phyloP scores from a whole-genome alignment of 2,113 vertebrate species.

The Eurystomus gularis region DNA sequence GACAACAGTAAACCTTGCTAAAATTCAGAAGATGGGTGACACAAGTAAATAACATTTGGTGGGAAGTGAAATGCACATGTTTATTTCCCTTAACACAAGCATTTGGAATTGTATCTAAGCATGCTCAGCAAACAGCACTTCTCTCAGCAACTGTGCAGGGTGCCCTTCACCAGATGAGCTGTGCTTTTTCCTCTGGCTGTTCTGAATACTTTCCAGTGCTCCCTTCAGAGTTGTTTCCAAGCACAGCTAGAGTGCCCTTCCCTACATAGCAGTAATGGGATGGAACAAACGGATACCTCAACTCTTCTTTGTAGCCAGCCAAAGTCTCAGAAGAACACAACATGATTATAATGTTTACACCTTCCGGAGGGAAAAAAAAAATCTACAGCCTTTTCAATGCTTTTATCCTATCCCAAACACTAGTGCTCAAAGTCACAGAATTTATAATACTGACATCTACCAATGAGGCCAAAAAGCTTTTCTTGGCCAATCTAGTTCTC shows the following conservation, averaged over 20 bases:
- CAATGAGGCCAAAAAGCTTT: neutral
- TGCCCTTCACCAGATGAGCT: neutral
- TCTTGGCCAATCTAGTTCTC: neutral
- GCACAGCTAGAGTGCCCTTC: neutral
- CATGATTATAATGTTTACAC: neutral
- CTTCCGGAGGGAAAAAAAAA: neutral
- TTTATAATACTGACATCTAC: neutral
- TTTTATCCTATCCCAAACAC: neutral
- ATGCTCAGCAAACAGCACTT: neutral
- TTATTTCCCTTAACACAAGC: neutral
- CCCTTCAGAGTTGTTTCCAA: neutral
- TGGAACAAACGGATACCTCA: neutral
- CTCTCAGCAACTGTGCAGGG: fast-evolving
- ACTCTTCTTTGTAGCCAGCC: neutral
- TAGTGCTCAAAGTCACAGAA: neutral
- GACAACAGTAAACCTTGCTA: neutral
- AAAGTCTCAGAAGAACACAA: neutral
- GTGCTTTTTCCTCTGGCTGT: neutral
- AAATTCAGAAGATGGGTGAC: neutral
- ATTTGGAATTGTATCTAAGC: neutral
- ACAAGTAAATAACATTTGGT: neutral
- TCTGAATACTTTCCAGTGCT: neutral
- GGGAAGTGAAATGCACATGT: neutral
- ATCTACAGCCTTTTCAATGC: neutral
- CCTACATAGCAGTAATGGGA: neutral